phyloP scores from a whole-genome alignment of 2,797 vertebrate genomes.

The Melanotaenia trifasciata region DNA sequence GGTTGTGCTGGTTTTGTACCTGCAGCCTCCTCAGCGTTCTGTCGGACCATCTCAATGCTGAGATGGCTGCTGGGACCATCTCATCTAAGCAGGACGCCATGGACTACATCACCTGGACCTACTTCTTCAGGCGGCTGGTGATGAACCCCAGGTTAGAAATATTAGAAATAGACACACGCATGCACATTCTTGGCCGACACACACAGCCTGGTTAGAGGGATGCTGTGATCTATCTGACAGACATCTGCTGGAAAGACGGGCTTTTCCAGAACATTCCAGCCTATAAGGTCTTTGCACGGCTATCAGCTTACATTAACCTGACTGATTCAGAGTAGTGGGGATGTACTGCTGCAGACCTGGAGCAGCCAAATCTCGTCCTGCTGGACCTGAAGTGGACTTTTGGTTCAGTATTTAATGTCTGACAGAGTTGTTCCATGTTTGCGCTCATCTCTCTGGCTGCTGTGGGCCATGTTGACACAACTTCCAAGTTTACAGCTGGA shows the following conservation, averaged over 20 bases:
- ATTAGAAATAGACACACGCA: conserved; percentile 24
- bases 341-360: conserved; percentile 7
- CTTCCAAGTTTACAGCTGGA: neutral
- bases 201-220: conserved; percentile 23
- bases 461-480: neutral
- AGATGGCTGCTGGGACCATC: conserved; percentile 95
- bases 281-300: conserved; percentile 80
- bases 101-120: conserved; percentile 99
- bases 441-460: neutral
- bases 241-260: conserved; percentile 81
- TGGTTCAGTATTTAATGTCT: conserved; percentile 6
- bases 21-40: conserved; percentile 92
- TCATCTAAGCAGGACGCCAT: conserved; percentile 97
- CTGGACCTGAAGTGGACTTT: conserved; percentile 1
- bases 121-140: conserved; percentile 96
- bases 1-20: neutral
- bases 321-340: conserved; percentile 38
- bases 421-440: neutral
- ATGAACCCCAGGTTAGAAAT: conserved; percentile 95
- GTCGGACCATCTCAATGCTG: conserved; percentile 96
- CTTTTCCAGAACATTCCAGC: conserved; percentile 79
- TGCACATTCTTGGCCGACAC: conserved; percentile 18
- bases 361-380: conserved; percentile 12
- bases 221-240: conserved; percentile 44
- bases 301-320: conserved; percentile 75